Conservation (phyloP, 2,888 invertebrate genomes). For the Cacoxenus indagator region DNA sequence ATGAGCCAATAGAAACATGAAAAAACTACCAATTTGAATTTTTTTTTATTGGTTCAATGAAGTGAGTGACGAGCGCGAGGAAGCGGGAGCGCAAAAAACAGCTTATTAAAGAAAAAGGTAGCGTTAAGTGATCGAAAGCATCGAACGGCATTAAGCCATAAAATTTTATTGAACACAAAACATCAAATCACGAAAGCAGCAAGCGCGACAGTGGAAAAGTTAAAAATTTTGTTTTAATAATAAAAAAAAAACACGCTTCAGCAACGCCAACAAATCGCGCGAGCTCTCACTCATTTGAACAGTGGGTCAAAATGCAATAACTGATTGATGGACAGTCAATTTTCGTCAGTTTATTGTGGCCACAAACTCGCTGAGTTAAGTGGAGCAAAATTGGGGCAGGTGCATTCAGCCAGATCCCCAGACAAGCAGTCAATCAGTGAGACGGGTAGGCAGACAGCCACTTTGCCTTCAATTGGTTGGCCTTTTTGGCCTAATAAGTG, state of each 20-base stretch:
- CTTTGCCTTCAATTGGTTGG: conserved; percentile 22
- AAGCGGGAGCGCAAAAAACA: conserved; percentile 23
- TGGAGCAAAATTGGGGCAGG: conserved; percentile 57
- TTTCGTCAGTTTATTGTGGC: neutral
- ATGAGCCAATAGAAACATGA: conserved; percentile 7
- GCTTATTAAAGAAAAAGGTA: conserved; percentile 47
- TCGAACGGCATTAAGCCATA: conserved; percentile 64
- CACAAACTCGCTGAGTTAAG: conserved; percentile 52
- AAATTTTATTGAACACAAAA: conserved; percentile 48
- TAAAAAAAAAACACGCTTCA: conserved; percentile 25
- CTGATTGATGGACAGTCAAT: conserved; percentile 50
- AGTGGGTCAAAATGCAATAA: conserved; percentile 62
- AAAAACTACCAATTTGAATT: conserved; percentile 13
- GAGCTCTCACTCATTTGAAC: conserved; percentile 40
- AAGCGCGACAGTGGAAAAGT: neutral
- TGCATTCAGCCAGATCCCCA: conserved; percentile 46
- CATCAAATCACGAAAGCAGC: conserved; percentile 39
- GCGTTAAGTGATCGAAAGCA: conserved; percentile 62
- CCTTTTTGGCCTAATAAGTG: conserved; percentile 56
- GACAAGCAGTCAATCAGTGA: neutral
- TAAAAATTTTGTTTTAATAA: too few species aligned
- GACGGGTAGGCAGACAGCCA: neutral
- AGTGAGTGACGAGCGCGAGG: too few species aligned
- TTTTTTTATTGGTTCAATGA: too few species aligned
- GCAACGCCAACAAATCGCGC: conserved; percentile 23